Evolutionary conservation across 1,140 invertebrate species (phyloP), one percentile per base, ranked within the genome.

Genomic region (Drepana arcuata): DNA sequence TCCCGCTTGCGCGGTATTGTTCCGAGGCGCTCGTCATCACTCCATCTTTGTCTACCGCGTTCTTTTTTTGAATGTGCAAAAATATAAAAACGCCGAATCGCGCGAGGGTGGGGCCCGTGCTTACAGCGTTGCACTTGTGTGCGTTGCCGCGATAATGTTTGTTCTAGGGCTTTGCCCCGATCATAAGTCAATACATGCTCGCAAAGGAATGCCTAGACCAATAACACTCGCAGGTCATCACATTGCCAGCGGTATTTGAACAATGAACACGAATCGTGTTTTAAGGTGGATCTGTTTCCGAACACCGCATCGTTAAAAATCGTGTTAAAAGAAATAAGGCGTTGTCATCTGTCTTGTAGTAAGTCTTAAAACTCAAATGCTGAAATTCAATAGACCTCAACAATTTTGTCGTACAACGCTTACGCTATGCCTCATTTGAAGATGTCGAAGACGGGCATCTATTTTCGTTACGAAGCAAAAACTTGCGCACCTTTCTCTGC

Each of bases 61-160:
- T 31, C 66, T 79, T 79, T 79, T 80, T 81, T 78, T 75, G 63
- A 79, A 75, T 77, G 74, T 79, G 74, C 72, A 79, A 82, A 78
- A 79, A 82, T 82, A 79, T 79, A 82, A 81, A 81, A 81, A 81
- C 72, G 62, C 68, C 63, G 64, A 73, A 64, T 68, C 71, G 65
- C 53, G 62, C 58, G 60, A 56, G 68, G 60, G 51, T 60, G 41
- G 62, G 55, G 57, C 53, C 31, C 49, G 39, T 44, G 39, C 48
- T 40, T 38, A 42, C 54, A 29, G 26, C 30, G 48, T 36, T 71
- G 72, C 66, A 65, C 33, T 61, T 58, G 77, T 81, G 73, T 79
- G 77, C 50, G 70, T 56, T 53, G 42, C 27, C 27, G 48, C 54
- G 55, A 57, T 74, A 75, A 75, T 78, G 63, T 53, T 71, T 71